Evolutionary conservation across 2,113 vertebrate species (phyloP).

Genomic region (Xenotilapia leptura): DNA sequence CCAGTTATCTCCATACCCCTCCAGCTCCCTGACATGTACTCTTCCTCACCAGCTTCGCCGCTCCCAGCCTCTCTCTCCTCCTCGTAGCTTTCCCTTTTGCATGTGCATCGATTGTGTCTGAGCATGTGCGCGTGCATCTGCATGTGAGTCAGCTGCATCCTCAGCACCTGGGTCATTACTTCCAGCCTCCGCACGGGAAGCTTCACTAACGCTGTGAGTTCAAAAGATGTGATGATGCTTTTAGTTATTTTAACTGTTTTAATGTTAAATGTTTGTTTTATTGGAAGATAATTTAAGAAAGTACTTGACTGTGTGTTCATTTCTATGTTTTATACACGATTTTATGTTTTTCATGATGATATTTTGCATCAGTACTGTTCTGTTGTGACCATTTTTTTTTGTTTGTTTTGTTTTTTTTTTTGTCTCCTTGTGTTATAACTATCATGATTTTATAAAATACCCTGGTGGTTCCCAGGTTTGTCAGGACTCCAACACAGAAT

Average conservation of each 20-base stretch:
- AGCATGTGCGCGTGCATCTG: background rate
- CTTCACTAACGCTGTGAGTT: constrained; percentile 43
- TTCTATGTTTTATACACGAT: background rate
- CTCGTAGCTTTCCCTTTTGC: background rate
- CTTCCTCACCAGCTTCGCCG: constrained; percentile 22
- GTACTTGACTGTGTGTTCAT: background rate
- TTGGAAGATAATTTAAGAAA: background rate
- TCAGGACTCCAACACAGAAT: background rate
- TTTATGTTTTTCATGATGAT: background rate
- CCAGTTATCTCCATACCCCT: constrained; percentile 38
- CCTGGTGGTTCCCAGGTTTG: background rate
- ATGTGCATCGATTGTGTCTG: background rate
- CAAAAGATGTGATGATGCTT: background rate
- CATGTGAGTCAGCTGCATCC: constrained; percentile 40
- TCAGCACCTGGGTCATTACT: constrained; percentile 44
- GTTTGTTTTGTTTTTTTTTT: background rate
- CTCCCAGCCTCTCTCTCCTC: constrained; percentile 5
- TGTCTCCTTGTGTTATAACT: background rate
- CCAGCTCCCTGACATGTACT: constrained; percentile 16
- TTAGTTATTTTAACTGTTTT: background rate
- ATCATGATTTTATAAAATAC: background rate
- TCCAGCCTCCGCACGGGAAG: constrained; percentile 2
- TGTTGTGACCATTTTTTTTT: background rate
- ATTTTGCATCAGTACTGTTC: background rate
- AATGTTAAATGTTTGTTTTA: background rate